Evolutionary conservation across 1,140 invertebrate genomes (phyloP), one percentile per base, ranked within the genome.

Genomic region (Megalopta genalis): DNA sequence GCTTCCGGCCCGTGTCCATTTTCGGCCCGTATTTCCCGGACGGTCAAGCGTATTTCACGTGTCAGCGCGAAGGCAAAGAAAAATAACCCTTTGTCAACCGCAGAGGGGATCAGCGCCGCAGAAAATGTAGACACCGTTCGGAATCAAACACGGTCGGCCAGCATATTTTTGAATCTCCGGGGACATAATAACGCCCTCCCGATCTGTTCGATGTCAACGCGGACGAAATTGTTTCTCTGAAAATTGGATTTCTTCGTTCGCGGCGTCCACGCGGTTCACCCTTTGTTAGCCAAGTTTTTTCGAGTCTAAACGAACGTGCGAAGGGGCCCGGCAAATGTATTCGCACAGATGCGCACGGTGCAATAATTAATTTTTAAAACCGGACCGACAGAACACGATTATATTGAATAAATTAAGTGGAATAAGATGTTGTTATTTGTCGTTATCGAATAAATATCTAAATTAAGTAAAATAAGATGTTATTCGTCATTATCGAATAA

Each of bases 1-100:
- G 46, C 16, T 52, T 52, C 18, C 49, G 16, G 1, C 39, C 32
- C 37, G 65, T 63, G 67, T 52, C 42, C 67, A 52, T 70, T 77
- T 39, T 70, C 66, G 75, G 6, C 27, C 60, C 10, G 46, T 72
- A 72, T 62, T 71, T 71, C n/a, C 27, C 42, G 14, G 42, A 16
- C 10, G 16, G 54, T n/a, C 9, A 21, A 49, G 46, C 27, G 42
- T 69, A 71, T 77, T 71, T 77, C 75, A 52, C 12, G 32, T 71
- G 75, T 63, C 67, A 63, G 62, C 66, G 42, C 2, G 27, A n/a
- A n/a, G 0, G 32, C 23, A 54, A 63, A 37, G 68, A 63, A 37
- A 71, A 77, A 77, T 32, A 16, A 18, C 37, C 14, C 9, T 71
- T 71, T 72, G 32, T 42, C 42, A 63, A 49, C 59, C 46, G 52